These are phyloP conservation scores for Drosophila parthenogenetica DNA, from an alignment of 2,888 invertebrate species.

Conservation along the genomic window DNA sequence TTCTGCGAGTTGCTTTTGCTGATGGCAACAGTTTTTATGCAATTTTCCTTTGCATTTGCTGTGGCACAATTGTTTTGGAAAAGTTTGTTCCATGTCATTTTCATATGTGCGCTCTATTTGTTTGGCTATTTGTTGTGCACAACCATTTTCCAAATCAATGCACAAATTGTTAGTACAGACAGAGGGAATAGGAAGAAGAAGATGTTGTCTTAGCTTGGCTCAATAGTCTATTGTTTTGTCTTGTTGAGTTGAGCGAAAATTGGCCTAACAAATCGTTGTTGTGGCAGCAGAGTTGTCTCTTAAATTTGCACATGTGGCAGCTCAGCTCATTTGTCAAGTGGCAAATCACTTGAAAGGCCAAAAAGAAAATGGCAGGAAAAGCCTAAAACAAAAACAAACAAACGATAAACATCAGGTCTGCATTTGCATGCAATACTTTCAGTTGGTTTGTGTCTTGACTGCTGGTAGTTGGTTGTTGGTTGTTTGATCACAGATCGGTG, in stretches of 20 bases:
- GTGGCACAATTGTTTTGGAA: slow-evolving; percentile 30
- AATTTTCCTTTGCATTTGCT: slow-evolving; percentile 59
- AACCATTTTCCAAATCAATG: slow-evolving; percentile 78
- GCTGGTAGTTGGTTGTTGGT: slow-evolving; percentile 9
- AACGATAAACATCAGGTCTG: slow-evolving; percentile 64
- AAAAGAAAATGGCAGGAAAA: slow-evolving; percentile 37
- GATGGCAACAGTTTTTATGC: slow-evolving; percentile 72
- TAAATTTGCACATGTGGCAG: slow-evolving; percentile 80
- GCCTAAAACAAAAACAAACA: slow-evolving; percentile 5
- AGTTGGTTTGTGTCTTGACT: slow-evolving; percentile 43
- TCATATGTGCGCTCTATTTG: slow-evolving; percentile 55
- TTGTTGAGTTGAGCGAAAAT: slow-evolving; percentile 48
- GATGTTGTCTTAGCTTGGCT: not conserved
- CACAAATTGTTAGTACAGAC: slow-evolving; percentile 72
- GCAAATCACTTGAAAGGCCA: slow-evolving; percentile 71
- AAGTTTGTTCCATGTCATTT: slow-evolving; percentile 49
- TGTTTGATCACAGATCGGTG: slow-evolving; percentile 18
- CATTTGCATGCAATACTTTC: slow-evolving; percentile 60
- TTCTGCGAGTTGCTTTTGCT: slow-evolving; percentile 65
- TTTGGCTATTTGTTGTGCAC: slow-evolving; percentile 56
- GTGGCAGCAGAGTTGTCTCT: slow-evolving; percentile 29
- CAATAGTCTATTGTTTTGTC: slow-evolving; percentile 39
- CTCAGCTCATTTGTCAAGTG: slow-evolving; percentile 76
- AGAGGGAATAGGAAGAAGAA: not conserved
- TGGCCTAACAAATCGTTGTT: slow-evolving; percentile 66